Evolutionary conservation across 2,113 vertebrate genomes (phyloP).

Genomic region (Megaceryle torquata): DNA sequence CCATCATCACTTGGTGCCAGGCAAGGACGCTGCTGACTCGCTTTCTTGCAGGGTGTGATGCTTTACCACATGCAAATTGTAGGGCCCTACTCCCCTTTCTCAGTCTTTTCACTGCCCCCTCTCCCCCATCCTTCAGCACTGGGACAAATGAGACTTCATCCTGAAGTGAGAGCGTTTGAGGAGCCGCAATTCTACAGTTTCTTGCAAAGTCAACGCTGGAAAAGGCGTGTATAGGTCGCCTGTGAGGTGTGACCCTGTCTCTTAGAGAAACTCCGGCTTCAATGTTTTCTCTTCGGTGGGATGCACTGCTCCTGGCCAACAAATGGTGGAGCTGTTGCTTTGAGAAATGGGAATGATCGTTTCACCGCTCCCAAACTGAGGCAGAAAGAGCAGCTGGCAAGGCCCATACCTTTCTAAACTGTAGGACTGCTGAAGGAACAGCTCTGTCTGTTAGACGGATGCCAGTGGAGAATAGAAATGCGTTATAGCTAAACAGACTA

Average conservation of each 20-base stretch:
- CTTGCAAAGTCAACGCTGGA: not conserved
- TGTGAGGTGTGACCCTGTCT: not conserved
- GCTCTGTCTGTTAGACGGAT: not conserved
- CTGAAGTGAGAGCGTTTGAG: accelerated
- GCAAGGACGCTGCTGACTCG: not conserved
- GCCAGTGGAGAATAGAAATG: not conserved
- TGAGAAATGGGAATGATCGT: constrained; percentile 15
- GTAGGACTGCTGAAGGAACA: not conserved
- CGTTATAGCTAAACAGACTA: not conserved
- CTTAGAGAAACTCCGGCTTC: not conserved
- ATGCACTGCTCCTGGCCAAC: constrained; percentile 35
- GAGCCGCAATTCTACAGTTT: not conserved
- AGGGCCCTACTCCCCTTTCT: not conserved
- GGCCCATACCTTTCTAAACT: not conserved
- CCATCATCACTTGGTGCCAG: not conserved
- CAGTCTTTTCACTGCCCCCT: not conserved
- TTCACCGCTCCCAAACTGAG: accelerated
- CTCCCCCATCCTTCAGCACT: not conserved
- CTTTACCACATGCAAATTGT: accelerated
- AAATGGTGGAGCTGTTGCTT: constrained; percentile 75
- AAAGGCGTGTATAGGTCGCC: accelerated
- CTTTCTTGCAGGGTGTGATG: not conserved
- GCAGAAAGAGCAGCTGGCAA: not conserved
- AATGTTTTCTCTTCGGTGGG: accelerated
- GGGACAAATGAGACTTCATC: not conserved